Conservation (phyloP, 1,140 invertebrate species). For the Penaeus indicus region DNA sequence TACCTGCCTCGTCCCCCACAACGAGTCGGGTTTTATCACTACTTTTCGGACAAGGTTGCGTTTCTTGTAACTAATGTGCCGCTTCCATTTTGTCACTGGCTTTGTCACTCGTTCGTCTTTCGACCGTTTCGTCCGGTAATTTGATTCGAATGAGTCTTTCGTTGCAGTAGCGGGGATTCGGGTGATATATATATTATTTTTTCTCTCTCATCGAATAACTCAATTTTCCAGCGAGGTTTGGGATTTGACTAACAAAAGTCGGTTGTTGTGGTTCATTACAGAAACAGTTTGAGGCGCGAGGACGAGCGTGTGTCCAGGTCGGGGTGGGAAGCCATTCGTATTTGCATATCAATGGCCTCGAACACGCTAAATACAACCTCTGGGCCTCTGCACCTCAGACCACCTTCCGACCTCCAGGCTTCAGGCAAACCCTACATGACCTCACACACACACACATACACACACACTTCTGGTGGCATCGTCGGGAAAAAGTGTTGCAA, state of each 20-base stretch:
- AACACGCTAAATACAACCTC: conserved; percentile 57
- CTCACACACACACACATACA: conserved; percentile 14
- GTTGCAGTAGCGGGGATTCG: too few species aligned
- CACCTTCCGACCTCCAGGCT: conserved; percentile 32
- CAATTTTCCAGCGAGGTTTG: too few species aligned
- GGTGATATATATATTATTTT: too few species aligned
- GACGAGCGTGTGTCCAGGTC: conserved; percentile 20
- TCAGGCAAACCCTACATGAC: conserved; percentile 26
- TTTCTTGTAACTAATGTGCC: too few species aligned
- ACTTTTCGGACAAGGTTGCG: neutral
- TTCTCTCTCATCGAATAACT: too few species aligned
- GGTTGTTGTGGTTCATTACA: conserved; percentile 16
- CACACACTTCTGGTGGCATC: neutral
- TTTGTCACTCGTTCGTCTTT: too few species aligned
- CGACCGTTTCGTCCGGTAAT: too few species aligned
- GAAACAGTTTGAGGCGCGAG: conserved; percentile 35
- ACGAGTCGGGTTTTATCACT: conserved; percentile 1
- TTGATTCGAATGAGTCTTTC: too few species aligned
- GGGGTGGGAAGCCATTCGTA: conserved; percentile 40
- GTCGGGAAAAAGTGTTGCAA: too few species aligned
- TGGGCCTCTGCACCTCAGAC: conserved; percentile 36
- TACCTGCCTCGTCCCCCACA: conserved; percentile 10
- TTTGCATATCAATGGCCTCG: conserved; percentile 57
- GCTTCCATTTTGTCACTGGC: too few species aligned
- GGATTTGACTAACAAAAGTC: neutral